A percentile compares a stretch with the other conserved stretches of the same genome.
Evolutionary conservation across 2,113 vertebrate genomes (phyloP).

Genomic region (Ondatra zibethicus): DNA sequence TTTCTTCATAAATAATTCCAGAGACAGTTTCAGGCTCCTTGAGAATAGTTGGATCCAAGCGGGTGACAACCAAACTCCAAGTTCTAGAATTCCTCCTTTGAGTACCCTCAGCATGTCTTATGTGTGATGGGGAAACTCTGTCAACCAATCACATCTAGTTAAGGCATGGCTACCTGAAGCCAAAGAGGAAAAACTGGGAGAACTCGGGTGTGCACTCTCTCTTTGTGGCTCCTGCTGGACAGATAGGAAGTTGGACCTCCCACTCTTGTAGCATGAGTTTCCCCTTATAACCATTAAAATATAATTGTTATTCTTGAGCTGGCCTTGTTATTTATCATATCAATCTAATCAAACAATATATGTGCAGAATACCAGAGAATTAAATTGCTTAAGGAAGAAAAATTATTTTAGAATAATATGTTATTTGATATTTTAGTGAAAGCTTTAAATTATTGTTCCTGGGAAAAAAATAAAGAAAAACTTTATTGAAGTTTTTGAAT

Average conservation of each 20-base stretch:
- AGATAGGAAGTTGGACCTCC: too few relatives aligned
- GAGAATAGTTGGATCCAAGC: not conserved
- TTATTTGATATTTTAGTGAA: conserved; percentile 28
- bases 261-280: too few relatives aligned
- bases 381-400: not conserved
- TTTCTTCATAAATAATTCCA: not conserved
- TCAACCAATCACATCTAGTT: too few relatives aligned
- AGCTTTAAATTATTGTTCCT: not conserved
- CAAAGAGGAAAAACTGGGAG: too few relatives aligned
- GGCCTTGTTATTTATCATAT: too few relatives aligned
- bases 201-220: too few relatives aligned
- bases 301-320: too few relatives aligned
- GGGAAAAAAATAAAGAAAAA: not conserved
- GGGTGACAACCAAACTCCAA: not conserved
- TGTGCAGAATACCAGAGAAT: not conserved
- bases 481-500: conserved; percentile 16
- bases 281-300: too few relatives aligned
- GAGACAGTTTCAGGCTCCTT: not conserved
- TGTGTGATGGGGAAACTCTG: too few relatives aligned
- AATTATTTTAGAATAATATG: conserved; percentile 17
- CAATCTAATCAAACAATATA: too few relatives aligned
- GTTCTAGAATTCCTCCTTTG: not conserved
- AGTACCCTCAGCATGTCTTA: not conserved
- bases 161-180: too few relatives aligned
- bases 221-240: too few relatives aligned